Evolutionary conservation across 2,113 vertebrate genomes (phyloP).

Genomic region (Ciconia boyciana): DNA sequence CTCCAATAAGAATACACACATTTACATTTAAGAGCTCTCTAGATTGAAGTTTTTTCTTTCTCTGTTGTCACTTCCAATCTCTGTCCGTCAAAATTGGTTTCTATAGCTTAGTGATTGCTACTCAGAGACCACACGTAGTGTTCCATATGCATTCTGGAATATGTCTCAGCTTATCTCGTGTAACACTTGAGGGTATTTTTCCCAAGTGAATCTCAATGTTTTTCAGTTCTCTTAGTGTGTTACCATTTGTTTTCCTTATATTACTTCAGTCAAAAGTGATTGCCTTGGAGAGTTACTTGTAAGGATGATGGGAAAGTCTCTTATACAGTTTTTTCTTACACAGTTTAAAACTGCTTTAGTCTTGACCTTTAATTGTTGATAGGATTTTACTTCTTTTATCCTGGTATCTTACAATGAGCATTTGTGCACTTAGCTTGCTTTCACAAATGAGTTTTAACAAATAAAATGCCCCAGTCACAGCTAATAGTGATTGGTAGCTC

Average conservation of each 20-base stretch:
- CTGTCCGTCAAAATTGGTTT: constrained; percentile 14
- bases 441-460: background rate
- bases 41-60: background rate
- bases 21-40: background rate
- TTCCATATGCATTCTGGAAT: constrained; percentile 29
- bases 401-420: background rate
- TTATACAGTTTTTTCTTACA: background rate
- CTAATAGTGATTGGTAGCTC: background rate
- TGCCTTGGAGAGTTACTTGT: constrained; percentile 4
- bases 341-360: background rate
- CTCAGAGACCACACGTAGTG: constrained; percentile 15
- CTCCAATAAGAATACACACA: background rate
- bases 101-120: background rate
- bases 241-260: constrained; percentile 47
- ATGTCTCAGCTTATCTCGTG: constrained; percentile 23
- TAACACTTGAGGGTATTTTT: constrained; percentile 33
- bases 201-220: constrained; percentile 34
- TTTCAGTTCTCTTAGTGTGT: constrained; percentile 34
- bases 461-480: background rate
- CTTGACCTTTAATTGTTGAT: background rate
- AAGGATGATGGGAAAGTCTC: background rate
- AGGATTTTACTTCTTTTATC: background rate
- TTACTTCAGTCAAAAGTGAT: constrained; percentile 14
- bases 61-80: constrained; percentile 31
- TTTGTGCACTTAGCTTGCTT: background rate